Evolutionary conservation across 35 echinoderm and acorn worm genomes (phyloP).

Genomic region (Apostichopus japonicus): DNA sequence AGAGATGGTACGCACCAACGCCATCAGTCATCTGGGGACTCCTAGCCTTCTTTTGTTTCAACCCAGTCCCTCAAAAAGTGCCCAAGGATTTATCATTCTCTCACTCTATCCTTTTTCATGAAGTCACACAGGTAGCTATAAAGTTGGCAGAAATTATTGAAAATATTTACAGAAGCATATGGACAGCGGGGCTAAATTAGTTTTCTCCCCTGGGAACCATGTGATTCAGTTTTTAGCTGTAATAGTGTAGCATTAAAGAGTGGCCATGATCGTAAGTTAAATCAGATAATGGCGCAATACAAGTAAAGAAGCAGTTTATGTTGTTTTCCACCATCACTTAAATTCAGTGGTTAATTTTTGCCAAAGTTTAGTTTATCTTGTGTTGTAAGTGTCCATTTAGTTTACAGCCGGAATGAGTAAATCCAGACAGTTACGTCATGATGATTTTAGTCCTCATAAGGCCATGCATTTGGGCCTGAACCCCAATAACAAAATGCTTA

Average conservation of each 20-base stretch:
- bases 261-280: background rate
- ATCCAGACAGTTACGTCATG: too few relatives aligned
- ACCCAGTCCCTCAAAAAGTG: constrained; percentile 9
- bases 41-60: constrained; percentile 23
- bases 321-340: too few relatives aligned
- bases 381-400: too few relatives aligned
- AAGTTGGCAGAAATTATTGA: constrained; percentile 18
- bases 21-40: background rate
- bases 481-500: too few relatives aligned
- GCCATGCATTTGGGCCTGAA: too few relatives aligned
- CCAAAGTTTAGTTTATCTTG: too few relatives aligned
- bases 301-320: too few relatives aligned
- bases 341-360: too few relatives aligned
- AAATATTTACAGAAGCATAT: constrained; percentile 35
- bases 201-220: background rate
- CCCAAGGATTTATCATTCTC: background rate
- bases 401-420: too few relatives aligned
- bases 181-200: constrained; percentile 25
- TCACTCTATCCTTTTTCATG: background rate
- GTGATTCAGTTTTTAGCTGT: background rate
- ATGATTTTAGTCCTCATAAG: too few relatives aligned
- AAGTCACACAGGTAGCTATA: background rate
- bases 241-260: background rate
- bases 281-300: too few relatives aligned
- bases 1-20: background rate